Conservation (phyloP, 2,888 invertebrate species). For the Gnatocerus cornutus region DNA sequence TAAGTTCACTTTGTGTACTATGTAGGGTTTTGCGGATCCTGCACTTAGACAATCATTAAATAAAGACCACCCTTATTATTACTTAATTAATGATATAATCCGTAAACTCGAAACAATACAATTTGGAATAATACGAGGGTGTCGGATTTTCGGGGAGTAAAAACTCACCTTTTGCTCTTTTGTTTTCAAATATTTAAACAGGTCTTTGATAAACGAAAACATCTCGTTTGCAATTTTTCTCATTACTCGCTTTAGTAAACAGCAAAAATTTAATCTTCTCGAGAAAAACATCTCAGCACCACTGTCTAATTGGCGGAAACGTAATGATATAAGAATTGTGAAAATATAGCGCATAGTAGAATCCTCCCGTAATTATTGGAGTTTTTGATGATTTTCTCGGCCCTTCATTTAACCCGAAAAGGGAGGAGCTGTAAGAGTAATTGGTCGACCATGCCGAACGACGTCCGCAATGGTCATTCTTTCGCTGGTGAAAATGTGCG, state of each 20-base stretch:
- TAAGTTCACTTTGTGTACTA: constrained; percentile 16
- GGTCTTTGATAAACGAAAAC: constrained; percentile 4
- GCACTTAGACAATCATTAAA: constrained; percentile 5
- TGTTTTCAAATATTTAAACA: constrained; percentile 27
- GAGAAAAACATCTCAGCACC: not conserved
- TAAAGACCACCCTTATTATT: constrained; percentile 12
- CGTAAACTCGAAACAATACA: constrained; percentile 12
- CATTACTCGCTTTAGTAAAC: not conserved
- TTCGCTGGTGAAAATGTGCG: constrained; percentile 11
- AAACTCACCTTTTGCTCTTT: constrained; percentile 1
- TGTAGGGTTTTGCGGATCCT: not conserved
- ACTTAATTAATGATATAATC: constrained; percentile 28
- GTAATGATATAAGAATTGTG: not conserved
- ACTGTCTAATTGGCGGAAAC: not conserved
- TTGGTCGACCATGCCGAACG: constrained; percentile 21
- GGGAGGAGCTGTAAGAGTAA: constrained; percentile 42
- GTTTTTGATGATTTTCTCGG: constrained; percentile 5
- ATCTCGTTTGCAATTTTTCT: constrained; percentile 4
- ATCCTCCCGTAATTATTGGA: not conserved
- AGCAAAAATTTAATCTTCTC: constrained; percentile 3
- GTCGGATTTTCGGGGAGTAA: constrained; percentile 9
- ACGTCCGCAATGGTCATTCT: constrained; percentile 25
- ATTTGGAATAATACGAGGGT: not conserved
- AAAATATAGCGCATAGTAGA: not conserved
- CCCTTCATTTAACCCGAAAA: constrained; percentile 39